Evolutionary conservation across 1,140 invertebrate species (phyloP).

Genomic region (Dendrolimus punctatus): DNA sequence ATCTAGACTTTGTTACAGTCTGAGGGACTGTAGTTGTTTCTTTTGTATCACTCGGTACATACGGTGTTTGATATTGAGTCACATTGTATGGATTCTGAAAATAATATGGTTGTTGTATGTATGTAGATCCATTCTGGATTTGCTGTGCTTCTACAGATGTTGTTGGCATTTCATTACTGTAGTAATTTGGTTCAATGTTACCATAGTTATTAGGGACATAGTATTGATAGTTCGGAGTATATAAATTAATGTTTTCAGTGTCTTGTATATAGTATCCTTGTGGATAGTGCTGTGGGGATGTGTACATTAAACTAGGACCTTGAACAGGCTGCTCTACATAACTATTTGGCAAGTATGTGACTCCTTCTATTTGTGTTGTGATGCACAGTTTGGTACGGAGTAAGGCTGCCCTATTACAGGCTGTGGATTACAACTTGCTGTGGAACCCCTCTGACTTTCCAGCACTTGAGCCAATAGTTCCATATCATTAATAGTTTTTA

Average conservation of each 20-base stretch:
- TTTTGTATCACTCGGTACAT: constrained; percentile 17
- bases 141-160: constrained; percentile 27
- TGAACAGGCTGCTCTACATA: constrained; percentile 49
- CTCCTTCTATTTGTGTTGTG: constrained; percentile 47
- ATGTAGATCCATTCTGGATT: constrained; percentile 35
- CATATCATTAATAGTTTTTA: constrained; percentile 92
- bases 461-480: constrained; percentile 85
- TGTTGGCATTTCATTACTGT: constrained; percentile 31
- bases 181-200: constrained; percentile 31
- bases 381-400: constrained; percentile 41
- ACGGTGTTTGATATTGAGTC: constrained; percentile 42
- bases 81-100: constrained; percentile 42
- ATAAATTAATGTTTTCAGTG: constrained; percentile 45
- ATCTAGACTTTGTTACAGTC: constrained; percentile 61
- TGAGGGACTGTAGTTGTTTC: constrained; percentile 23
- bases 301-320: constrained; percentile 40
- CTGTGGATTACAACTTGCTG: constrained; percentile 30
- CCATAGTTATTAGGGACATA: constrained; percentile 45
- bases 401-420: constrained; percentile 33
- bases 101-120: constrained; percentile 54
- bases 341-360: constrained; percentile 43
- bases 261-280: constrained; percentile 49
- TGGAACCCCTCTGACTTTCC: constrained; percentile 48
- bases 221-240: constrained; percentile 58
- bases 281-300: constrained; percentile 45